These are phyloP conservation scores for Isurus oxyrinchus DNA, from an alignment of 2,113 vertebrate species.

Conservation along the genomic window DNA sequence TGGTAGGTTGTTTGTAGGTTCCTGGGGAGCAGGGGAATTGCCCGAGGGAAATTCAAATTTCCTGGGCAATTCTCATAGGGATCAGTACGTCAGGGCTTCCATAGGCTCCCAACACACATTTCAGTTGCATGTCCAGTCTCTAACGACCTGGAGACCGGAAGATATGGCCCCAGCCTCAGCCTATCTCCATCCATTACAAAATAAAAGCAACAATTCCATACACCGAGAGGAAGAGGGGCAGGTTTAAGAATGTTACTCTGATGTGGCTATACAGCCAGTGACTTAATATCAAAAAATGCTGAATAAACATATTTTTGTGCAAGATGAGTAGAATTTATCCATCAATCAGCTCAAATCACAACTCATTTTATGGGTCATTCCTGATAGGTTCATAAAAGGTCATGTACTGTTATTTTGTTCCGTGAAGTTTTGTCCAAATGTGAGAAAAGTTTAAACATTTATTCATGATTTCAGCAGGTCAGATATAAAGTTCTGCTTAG, in stretches of 20 bases:
- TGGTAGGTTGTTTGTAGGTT: no score
- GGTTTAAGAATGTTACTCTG: not conserved
- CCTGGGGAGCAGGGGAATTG: no score
- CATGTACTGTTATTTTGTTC: not conserved
- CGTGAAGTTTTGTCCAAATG: not conserved
- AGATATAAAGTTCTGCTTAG: conserved; percentile 6
- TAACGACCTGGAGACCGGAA: no score
- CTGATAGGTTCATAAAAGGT: not conserved
- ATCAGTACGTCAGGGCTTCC: no score
- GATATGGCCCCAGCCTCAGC: not conserved
- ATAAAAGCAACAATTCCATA: not conserved
- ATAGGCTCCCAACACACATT: no score
- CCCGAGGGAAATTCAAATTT: no score
- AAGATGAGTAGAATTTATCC: not conserved
- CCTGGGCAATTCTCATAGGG: no score
- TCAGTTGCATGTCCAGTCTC: no score
- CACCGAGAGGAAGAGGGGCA: not conserved
- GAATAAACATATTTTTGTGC: not conserved
- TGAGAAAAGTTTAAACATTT: not conserved
- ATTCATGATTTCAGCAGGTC: conserved; percentile 21
- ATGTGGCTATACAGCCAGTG: not conserved
- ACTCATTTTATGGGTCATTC: not conserved
- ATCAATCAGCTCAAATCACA: not conserved
- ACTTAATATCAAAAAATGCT: not conserved
- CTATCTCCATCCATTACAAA: not conserved